A percentile compares a stretch with the other conserved stretches of the same genome.
These are phyloP conservation scores for Onychostruthus taczanowskii DNA, from an alignment of 2,113 vertebrate genomes.

Conservation along the genomic window DNA sequence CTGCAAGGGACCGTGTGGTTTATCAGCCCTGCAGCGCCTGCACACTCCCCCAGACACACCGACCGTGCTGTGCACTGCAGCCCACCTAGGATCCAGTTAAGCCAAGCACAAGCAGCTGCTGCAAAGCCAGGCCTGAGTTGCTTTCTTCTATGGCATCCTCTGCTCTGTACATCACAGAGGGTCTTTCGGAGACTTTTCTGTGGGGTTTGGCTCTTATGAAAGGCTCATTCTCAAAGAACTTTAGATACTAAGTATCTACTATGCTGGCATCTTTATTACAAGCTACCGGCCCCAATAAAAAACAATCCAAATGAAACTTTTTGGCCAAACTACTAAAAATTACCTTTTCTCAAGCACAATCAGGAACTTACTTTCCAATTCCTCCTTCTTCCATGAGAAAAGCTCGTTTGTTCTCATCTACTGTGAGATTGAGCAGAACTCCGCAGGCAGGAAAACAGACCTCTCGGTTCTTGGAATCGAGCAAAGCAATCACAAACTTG, in stretches of 20 bases:
- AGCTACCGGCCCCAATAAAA: background rate
- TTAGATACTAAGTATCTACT: background rate
- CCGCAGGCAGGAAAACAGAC: slow-evolving; percentile 93
- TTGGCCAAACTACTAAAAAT: background rate
- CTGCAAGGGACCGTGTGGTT: background rate
- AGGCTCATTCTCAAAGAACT: background rate
- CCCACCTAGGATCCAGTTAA: background rate
- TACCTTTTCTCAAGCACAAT: background rate
- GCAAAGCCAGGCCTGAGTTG: background rate
- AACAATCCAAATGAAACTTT: background rate
- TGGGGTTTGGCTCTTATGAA: background rate
- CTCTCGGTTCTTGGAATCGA: slow-evolving; percentile 88
- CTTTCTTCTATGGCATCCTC: background rate
- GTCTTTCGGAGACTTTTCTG: background rate
- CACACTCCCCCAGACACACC: background rate
- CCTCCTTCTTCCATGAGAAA: slow-evolving; percentile 80
- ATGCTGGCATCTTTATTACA: background rate
- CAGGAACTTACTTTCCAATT: slow-evolving; percentile 82
- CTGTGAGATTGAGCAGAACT: slow-evolving; percentile 90
- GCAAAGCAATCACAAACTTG: slow-evolving; percentile 84
- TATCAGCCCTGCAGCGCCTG: background rate
- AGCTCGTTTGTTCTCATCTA: slow-evolving; percentile 70
- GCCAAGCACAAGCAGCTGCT: background rate
- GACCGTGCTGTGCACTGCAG: background rate
- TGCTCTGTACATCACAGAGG: background rate